Evolutionary conservation across 64 coral and sea anemone genomes (phyloP), one percentile per base, ranked within the genome.

Genomic region (Stichodactyla mertensii): DNA sequence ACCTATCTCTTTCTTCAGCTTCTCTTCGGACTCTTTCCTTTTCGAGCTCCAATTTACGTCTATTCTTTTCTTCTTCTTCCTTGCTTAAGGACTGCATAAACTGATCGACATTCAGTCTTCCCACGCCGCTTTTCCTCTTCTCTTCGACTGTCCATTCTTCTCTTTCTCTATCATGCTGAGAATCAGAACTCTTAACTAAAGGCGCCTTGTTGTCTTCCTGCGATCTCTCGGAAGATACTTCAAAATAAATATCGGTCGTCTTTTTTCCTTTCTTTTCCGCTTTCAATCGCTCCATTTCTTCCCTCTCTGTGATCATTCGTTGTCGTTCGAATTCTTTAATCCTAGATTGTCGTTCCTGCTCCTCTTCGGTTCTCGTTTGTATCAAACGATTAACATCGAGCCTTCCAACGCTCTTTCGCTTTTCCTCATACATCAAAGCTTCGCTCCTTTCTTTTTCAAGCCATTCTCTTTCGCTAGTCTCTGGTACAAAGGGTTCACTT

Each of bases 231-330:
- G 69, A 74, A 58, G 56, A 58, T 28, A 23, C 23, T 55, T 82
- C 52, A 55, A 51, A 57, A 20, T 82, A 13, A 53, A 10, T 12
- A 26, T 52, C 52, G 6, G 19, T 8, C 9, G 8, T 36, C 80
- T 20, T 57, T 82, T 52, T 82, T 16, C 28, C 52, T 55, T 82
- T 57, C 28, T 55, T 55, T 82, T 82, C 80, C 0, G 18, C 55
- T 82, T 82, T 82, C 22, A 57, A 16, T 15, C 80, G 80, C 24
- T 82, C 80, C 80, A 82, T 82, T 57, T 82, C 80, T 82, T 54
- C 80, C 55, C 16, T 82, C 24, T 82, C 80, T 82, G 13, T 57
- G 0, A 52, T 5, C 7, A 82, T 55, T 27, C 80, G n/a, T 57
- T 82, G 80, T 82, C 55, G 22, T 57, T 82, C 80, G 27, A 82